Percentiles rank a stretch among this genome's conserved stretches.
These are phyloP conservation scores for Coregonus ussuriensis DNA, from an alignment of 2,797 vertebrate genomes.

Conservation along the genomic window DNA sequence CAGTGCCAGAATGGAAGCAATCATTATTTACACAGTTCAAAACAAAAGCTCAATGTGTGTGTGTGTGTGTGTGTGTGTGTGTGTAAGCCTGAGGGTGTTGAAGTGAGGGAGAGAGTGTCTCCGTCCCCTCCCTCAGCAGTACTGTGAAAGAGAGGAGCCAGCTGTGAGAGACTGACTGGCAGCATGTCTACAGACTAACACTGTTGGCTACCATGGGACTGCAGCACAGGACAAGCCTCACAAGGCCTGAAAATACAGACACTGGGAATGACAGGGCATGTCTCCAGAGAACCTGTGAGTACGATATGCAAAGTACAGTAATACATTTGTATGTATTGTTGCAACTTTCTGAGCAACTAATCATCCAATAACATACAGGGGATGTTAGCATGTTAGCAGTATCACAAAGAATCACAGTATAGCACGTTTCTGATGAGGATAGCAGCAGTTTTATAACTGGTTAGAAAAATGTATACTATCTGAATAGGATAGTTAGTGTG, in stretches of 20 bases:
- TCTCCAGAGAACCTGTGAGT: not conserved
- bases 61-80: not conserved
- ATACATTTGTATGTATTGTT: not conserved
- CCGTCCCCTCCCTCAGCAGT: not conserved
- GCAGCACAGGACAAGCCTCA: not conserved
- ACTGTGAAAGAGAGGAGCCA: not conserved
- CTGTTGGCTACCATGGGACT: not conserved
- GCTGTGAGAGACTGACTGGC: not conserved
- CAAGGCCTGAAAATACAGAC: not conserved
- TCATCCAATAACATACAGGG: not conserved
- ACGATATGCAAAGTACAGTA: too few species aligned
- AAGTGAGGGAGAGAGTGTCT: not conserved
- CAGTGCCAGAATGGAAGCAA: conserved; percentile 24
- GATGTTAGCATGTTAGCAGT: not conserved
- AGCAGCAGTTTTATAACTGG: not conserved
- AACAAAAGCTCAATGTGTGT: not conserved
- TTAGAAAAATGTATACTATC: not conserved
- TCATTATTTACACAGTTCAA: not conserved
- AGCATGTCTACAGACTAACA: not conserved
- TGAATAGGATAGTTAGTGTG: not conserved
- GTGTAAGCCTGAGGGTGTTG: not conserved
- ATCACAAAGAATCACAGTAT: not conserved
- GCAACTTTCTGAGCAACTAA: not conserved
- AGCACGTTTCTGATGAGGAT: not conserved
- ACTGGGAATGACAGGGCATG: not conserved